Evolutionary conservation across 1,140 invertebrate genomes (phyloP), one percentile per base, ranked within the genome.

Genomic region (Listronotus bonariensis): DNA sequence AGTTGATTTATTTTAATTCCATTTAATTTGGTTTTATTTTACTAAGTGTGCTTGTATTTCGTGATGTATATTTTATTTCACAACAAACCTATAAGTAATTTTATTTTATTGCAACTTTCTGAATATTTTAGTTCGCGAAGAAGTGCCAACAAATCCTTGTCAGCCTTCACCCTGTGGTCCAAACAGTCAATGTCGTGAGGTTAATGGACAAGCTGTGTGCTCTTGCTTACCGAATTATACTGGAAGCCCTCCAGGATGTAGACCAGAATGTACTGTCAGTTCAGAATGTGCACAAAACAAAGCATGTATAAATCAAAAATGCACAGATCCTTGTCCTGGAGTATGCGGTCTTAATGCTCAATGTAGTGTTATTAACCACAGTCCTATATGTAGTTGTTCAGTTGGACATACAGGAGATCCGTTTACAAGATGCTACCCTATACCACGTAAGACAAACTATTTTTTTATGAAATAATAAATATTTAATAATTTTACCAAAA

Each of bases 91-190:
- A n/a, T n/a, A n/a, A n/a, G n/a, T n/a, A n/a, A n/a, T n/a, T n/a
- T n/a, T n/a, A n/a, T n/a, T n/a, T n/a, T n/a, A n/a, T n/a, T n/a
- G n/a, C n/a, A n/a, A n/a, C n/a, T n/a, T n/a, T n/a, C n/a, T n/a
- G n/a, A n/a, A n/a, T n/a, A n/a, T n/a, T n/a, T n/a, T n/a, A n/a
- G n/a, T n/a, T n/a, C n/a, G n/a, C n/a, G 67, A 78, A 61, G 41
- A 65, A 60, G 56, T 62, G 42, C 67, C 69, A 11, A 10, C 20
- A 72, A 82, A 85, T 77, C 87, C 88, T 6, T 91, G 89, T 72
- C 72, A 78, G 56, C 88, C 87, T 58, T 85, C 86, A 57, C 88
- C 88, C 31, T 92, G 90, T 72, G 90, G 89, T 57, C 84, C 85
- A 12, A 91, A 91, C 74, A 86, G 88, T 55, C 78, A 87, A 52